Evolutionary conservation across 1,140 invertebrate species (phyloP).

Genomic region (Leptopilina boulardi): DNA sequence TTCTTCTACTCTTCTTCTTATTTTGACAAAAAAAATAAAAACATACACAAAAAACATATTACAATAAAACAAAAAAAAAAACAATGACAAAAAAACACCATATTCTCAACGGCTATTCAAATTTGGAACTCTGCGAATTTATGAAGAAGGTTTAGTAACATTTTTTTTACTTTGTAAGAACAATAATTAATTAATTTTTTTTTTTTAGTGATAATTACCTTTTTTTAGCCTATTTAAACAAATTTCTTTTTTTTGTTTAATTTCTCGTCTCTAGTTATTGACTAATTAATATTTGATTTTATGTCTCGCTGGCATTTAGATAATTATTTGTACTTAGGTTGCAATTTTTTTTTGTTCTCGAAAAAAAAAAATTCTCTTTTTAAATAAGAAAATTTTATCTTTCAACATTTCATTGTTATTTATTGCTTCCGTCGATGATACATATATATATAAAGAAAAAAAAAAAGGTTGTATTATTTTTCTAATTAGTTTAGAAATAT

Average conservation of each 20-base stretch:
- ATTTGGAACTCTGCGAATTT: neutral
- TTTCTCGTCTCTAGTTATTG: neutral
- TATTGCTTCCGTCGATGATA: slow-evolving; percentile 64
- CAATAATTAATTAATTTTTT: neutral
- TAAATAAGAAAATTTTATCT: slow-evolving; percentile 29
- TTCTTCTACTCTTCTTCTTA: too few relatives aligned
- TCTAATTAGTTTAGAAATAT: slow-evolving; percentile 65
- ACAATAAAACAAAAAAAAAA: neutral
- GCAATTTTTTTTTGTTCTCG: neutral
- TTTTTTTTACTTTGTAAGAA: slow-evolving; percentile 7
- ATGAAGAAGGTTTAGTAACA: neutral
- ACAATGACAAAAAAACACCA: neutral
- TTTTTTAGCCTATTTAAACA: neutral
- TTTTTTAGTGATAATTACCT: neutral
- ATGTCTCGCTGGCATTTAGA: slow-evolving; percentile 6
- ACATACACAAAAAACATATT: neutral
- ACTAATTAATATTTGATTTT: neutral
- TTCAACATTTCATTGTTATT: slow-evolving; percentile 57
- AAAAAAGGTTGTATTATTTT: slow-evolving; percentile 74
- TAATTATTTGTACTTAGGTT: neutral
- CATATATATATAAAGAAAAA: slow-evolving; percentile 43
- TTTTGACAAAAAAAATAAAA: too few relatives aligned
- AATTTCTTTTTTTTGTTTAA: neutral
- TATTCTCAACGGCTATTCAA: neutral
- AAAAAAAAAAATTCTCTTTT: neutral